Conservation (phyloP, 2,888 invertebrate genomes). For the Ophion ventricosus region DNA sequence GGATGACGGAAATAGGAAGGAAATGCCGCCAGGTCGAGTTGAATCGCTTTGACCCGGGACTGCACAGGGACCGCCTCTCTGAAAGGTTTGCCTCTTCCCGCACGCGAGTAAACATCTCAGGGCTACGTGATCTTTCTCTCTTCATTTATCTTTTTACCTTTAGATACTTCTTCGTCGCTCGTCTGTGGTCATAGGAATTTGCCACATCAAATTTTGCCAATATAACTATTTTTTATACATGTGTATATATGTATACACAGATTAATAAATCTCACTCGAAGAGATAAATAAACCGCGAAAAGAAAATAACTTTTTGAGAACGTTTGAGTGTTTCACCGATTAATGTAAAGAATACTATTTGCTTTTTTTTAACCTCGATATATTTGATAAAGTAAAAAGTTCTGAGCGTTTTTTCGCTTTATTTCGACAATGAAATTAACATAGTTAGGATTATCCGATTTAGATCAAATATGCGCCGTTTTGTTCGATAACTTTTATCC, state of each 20-base stretch:
- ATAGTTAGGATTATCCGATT: too few relatives aligned
- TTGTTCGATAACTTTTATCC: too few relatives aligned
- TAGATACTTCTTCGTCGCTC: conserved; percentile 1
- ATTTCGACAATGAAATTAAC: too few relatives aligned
- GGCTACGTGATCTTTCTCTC: conserved; percentile 63
- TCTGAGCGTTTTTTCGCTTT: too few relatives aligned
- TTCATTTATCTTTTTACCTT: conserved; percentile 3
- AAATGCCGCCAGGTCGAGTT: conserved; percentile 75
- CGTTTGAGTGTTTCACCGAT: not conserved
- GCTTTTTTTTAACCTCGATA: too few relatives aligned
- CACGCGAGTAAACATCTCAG: conserved; percentile 78
- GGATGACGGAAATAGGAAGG: conserved; percentile 72
- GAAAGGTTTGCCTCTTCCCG: conserved; percentile 65
- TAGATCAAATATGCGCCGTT: too few relatives aligned
- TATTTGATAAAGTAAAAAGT: too few relatives aligned
- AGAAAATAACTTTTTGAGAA: not conserved
- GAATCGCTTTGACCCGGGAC: conserved; percentile 77
- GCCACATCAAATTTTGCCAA: not conserved
- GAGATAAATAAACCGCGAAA: not conserved
- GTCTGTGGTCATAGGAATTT: conserved; percentile 3
- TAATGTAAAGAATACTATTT: not conserved
- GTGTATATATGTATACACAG: not conserved
- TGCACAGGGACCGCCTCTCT: conserved; percentile 48
- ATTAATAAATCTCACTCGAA: not conserved
- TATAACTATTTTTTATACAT: not conserved